Evolutionary conservation across 1,140 invertebrate genomes (phyloP), one percentile per base, ranked within the genome.

Genomic region (Archegozetes longisetosus): DNA sequence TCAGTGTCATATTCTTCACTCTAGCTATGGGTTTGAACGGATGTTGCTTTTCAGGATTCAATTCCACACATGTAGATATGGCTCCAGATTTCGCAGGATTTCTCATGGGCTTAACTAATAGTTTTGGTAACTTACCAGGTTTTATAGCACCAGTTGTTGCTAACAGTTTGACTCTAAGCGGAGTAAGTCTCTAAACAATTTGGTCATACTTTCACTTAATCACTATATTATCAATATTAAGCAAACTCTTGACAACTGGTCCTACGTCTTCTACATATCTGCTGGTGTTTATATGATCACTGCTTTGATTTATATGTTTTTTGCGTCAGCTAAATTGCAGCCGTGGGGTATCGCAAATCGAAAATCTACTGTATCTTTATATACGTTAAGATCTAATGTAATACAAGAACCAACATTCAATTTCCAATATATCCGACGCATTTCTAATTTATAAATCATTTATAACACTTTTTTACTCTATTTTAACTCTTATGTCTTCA

Each of bases 181-280:
- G 63, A 48, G 74, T 75, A 68, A 68, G 68, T 67, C 58, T 23
- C 47, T 50, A 20, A 27, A 22, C 6, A 23, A 22, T 52, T 46
- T 51, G n/a, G n/a, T 56, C 28, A 2, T 25, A 24, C 1, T 53
- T 40, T 52, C 9, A 46, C 24, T 53, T 20, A 49, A 40, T 23
- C 52, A 53, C 27, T 53, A 61, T 55, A n/a, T 50, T 28, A 52
- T 70, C 22, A 52, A 22, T 53, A 79, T 79, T 61, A 69, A 92
- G 87, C 78, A 83, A 79, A 83, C 81, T 0, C 79, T 85, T 61
- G 76, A 75, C 28, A 80, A 84, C 2, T 94, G 88, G 88, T 79
- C 83, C 29, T 78, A 83, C 0, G 82, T 92, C 62, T 92, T 93
- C 72, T 86, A 82, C 69, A 81, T 85, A 2, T 84, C 86, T 0